phyloP scores from a whole-genome alignment of 2,113 vertebrate genomes.

The Thermophis baileyi region DNA sequence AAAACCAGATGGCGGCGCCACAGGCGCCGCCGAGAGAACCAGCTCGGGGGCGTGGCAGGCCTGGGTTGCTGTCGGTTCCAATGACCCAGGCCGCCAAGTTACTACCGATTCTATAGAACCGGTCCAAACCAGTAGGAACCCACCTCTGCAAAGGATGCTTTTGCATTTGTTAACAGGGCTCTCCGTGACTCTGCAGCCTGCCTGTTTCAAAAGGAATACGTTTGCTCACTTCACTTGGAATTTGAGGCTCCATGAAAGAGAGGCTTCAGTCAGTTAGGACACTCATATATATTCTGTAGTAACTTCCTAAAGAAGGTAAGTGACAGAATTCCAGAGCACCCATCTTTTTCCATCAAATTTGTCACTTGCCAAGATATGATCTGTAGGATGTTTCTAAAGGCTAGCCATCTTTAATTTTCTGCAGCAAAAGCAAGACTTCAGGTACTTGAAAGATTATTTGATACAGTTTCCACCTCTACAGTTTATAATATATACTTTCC shows the following conservation, averaged over 20 bases:
- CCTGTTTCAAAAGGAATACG: neutral
- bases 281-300: neutral
- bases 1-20: no score
- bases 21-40: no score
- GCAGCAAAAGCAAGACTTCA: neutral
- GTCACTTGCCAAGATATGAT: neutral
- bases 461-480: neutral
- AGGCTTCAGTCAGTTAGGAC: neutral
- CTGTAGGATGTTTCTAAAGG: neutral
- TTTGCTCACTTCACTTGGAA: neutral
- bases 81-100: no score
- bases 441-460: neutral
- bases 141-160: neutral
- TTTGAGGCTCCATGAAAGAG: neutral
- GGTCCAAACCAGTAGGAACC: no score
- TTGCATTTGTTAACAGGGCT: neutral
- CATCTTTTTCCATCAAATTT: neutral
- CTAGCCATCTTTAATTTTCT: neutral
- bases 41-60: no score
- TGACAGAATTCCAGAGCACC: neutral
- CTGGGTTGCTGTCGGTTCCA: no score
- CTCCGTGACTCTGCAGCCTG: neutral
- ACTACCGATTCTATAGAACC: no score
- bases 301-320: neutral
- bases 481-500: no score